phyloP scores from a whole-genome alignment of 2,888 invertebrate genomes.

The Nycteola revayana region DNA sequence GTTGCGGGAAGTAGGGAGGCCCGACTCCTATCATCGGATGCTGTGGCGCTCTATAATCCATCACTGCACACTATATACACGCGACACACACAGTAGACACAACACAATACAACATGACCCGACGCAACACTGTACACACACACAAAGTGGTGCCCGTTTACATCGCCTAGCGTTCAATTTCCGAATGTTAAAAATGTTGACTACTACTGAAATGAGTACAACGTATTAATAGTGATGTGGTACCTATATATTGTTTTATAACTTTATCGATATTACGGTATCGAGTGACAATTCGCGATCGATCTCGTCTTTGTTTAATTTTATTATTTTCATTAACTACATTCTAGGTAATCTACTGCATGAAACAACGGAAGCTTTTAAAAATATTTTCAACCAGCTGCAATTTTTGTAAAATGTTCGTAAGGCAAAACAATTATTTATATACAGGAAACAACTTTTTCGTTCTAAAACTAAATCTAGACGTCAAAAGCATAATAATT shows the following conservation, averaged over 20 bases:
- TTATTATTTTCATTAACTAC: no score
- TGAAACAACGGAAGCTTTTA: no score
- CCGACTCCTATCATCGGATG: constrained; percentile 61
- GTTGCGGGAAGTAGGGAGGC: constrained; percentile 64
- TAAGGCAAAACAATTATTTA: no score
- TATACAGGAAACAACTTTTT: no score
- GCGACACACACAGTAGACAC: constrained; percentile 28
- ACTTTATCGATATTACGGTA: constrained; percentile 3
- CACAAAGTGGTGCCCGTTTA: constrained; percentile 23
- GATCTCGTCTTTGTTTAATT: no score
- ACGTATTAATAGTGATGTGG: neutral
- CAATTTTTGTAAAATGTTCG: no score
- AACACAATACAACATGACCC: constrained; percentile 30
- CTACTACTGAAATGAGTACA: constrained; percentile 22
- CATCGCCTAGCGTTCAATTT: constrained; percentile 30
- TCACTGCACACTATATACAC: constrained; percentile 48
- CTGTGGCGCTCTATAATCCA: constrained; percentile 75
- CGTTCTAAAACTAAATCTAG: no score
- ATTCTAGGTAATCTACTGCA: no score
- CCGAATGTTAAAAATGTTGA: constrained; percentile 27
- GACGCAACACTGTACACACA: constrained; percentile 20
- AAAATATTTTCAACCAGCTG: no score
- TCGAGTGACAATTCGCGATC: no score
- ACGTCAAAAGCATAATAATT: no score
- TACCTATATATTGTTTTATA: neutral